Evolutionary conservation across 2,113 vertebrate species (phyloP).

Genomic region (Triplophysa siluroides): DNA sequence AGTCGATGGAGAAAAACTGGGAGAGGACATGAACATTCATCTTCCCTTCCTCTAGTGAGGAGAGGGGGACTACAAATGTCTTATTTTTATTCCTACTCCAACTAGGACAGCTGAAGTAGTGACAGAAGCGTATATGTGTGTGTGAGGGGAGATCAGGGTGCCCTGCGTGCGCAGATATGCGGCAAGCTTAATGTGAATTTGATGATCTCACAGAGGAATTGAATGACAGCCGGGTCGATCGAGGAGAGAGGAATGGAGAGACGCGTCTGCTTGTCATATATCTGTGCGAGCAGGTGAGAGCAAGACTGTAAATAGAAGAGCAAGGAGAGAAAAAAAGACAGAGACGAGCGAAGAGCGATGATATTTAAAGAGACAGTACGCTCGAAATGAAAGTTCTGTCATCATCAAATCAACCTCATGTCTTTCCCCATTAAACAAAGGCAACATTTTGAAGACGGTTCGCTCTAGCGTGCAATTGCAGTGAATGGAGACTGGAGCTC

Average conservation of each 20-base stretch:
- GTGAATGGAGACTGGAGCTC: too few relatives aligned
- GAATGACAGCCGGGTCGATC: slow-evolving; percentile 55
- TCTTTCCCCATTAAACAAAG: too few relatives aligned
- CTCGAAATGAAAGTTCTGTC: not conserved
- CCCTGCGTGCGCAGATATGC: not conserved
- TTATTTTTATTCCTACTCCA: slow-evolving; percentile 27
- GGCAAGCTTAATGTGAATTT: slow-evolving; percentile 45
- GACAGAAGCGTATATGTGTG: not conserved
- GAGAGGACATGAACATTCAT: not conserved
- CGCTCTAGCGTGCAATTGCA: too few relatives aligned
- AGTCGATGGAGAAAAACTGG: not conserved
- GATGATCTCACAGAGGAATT: slow-evolving; percentile 40
- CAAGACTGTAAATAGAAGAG: not conserved
- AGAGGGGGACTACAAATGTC: slow-evolving; percentile 20
- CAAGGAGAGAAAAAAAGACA: not conserved
- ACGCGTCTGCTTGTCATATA: slow-evolving; percentile 32
- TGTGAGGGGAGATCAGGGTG: slow-evolving; percentile 2
- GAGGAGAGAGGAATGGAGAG: slow-evolving; percentile 10
- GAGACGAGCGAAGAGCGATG: not conserved
- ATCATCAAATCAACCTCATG: not conserved
- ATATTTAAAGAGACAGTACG: not conserved
- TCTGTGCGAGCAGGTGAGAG: not conserved
- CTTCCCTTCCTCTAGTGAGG: not conserved
- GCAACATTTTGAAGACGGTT: too few relatives aligned
- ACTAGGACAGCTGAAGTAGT: slow-evolving; percentile 4